A percentile compares a stretch with the other conserved stretches of the same genome.
These are phyloP conservation scores for Cephus pygmeus DNA, from an alignment of 2,888 invertebrate species.

Conservation along the genomic window DNA sequence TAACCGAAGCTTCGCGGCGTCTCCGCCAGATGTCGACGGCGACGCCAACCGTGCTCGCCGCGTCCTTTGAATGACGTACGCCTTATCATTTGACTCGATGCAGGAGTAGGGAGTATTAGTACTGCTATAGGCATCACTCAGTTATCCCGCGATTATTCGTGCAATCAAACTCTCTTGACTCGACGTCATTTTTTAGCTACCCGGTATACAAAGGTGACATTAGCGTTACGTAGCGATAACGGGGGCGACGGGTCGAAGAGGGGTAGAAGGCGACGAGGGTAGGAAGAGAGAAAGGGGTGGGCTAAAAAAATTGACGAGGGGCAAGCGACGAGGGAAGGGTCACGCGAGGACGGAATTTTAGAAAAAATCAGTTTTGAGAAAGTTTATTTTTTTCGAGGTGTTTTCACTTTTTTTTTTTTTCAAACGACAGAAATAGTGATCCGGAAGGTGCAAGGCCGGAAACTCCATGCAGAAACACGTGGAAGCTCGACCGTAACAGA, in stretches of 20 bases:
- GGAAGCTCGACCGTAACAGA: conserved; percentile 4
- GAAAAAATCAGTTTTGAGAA: conserved; percentile 18
- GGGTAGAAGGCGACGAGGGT: conserved; percentile 27
- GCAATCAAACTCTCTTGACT: conserved; percentile 33
- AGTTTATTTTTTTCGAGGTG: not conserved
- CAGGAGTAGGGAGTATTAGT: conserved; percentile 50
- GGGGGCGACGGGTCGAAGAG: not conserved
- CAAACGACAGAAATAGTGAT: conserved; percentile 20
- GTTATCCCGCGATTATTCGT: conserved; percentile 61
- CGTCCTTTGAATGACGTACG: conserved; percentile 47
- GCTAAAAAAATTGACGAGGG: conserved; percentile 1
- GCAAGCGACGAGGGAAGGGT: too few relatives aligned
- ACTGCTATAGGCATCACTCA: conserved; percentile 35
- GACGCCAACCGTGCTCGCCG: conserved; percentile 29
- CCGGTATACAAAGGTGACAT: conserved; percentile 17
- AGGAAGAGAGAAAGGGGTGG: not conserved
- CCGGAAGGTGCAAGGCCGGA: conserved; percentile 44
- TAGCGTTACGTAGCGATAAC: not conserved
- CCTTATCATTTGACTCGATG: conserved; percentile 56
- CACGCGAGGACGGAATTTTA: not conserved
- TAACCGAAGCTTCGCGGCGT: not conserved
- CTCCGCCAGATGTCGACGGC: conserved; percentile 44
- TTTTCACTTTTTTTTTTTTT: not conserved
- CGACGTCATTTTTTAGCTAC: conserved; percentile 25
- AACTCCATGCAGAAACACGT: conserved; percentile 45